Evolutionary conservation across 1,140 invertebrate species (phyloP), one percentile per base, ranked within the genome.

Genomic region (Drosophila sproati): DNA sequence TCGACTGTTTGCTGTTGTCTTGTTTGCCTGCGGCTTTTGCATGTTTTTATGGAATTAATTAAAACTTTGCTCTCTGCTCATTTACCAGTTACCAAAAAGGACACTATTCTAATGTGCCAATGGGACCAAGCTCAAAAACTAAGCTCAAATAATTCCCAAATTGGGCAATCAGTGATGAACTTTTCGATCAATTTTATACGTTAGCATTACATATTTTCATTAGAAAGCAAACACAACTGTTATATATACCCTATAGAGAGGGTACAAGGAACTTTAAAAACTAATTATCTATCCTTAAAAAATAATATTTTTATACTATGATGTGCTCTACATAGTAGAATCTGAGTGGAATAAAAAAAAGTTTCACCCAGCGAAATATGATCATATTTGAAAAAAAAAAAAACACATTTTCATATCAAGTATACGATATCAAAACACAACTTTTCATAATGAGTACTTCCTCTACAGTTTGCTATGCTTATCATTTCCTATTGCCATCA

Each of bases 21-120:
- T 86, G 82, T 86, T 88, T 82, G 83, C 82, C 73, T 87, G 85
- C 67, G 83, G 83, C 83, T 78, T 87, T 69, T 71, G 45, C 85
- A 80, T 88, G 85, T 82, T 83, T 74, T 88, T 88, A 89, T 76
- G 77, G 85, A 85, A 89, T 89, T 88, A 83, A 88, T 88, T 88
- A 88, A 89, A 88, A 88, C 80, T 88, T 88, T 68, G 41, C 60
- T 73, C 60, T 68, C 66, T 61, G 73, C 81, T 80, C 73, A 80
- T 77, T 83, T 76, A 43, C 54, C 28, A 59, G 62, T 35, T 7
- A 20, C 12, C 45, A 29, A 51, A 61, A 79, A 52, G 20, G 47
- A 67, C 47, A 73, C 64, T 41, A 50, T 5, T 57, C 28, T 39
- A 70, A 61, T 43, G 52, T 45, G 60, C 72, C 61, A 76, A 64